Evolutionary conservation across 92 coral and sea anemone species (phyloP), one percentile per base, ranked within the genome.

Genomic region (Zoanthus solanderi): DNA sequence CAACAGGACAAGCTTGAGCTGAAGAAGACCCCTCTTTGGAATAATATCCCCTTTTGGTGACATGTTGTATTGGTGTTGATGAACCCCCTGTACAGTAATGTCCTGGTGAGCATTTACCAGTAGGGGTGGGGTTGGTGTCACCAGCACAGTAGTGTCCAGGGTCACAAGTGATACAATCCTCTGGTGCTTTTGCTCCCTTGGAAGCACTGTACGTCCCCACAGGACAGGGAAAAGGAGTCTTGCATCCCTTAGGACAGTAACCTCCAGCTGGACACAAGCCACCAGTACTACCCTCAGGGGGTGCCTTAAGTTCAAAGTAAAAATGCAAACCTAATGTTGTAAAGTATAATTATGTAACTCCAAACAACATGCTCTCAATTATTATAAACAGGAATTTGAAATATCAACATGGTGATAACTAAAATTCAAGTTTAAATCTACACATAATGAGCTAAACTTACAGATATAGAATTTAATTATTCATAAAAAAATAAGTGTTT

Each of bases 81-180:
- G 99, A 95, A 17, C 93, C 92, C 46, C 94, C 94, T 50, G 88
- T 94, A 78, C 99, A 97, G 94, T 88, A 97, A 78, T 97, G 94
- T 17, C 99, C 99, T 8, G 97, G 91, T 48, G 97, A 88, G 66
- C 99, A 97, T 16, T 92, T 91, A n/a, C 99, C 99, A 53, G 98
- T 97, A 1, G 99, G 96, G 30, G 50, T 54, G 9, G 99, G 98
- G 77, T 97, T 97, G 7, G 98, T 95, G 82, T 97, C 99, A 66
- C 99, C 99, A 29, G 99, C 99, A 91, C 99, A 97, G 66, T 97
- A 97, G 87, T 83, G 92, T 89, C 98, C 98, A 23, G 98, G 95
- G 88, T 97, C 99, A 95, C 99, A 97, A 9, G 90, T 82, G 17
- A 95, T 93, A 73, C 99, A 97, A 80, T 97, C 99, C 71, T 92